Evolutionary conservation across 2,797 vertebrate species (phyloP), one percentile per base, ranked within the genome.

Genomic region (Acipenser transmontanus): DNA sequence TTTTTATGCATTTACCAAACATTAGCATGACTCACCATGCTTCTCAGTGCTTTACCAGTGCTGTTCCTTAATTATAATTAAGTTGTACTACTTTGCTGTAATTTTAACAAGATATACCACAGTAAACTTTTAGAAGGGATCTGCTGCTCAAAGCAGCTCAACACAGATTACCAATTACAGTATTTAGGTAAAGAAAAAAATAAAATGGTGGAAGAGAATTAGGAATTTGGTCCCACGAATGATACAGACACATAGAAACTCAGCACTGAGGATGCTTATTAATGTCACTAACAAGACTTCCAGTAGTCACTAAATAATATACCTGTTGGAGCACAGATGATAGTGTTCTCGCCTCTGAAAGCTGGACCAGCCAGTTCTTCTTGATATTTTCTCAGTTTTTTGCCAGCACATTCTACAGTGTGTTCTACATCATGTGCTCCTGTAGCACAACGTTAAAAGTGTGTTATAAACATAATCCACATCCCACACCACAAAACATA

Each of bases 281-380:
- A 34, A 34, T 34, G 34, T 60, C 1, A 65, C 17, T 17, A 17
- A 17, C 17, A 17, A 17, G 17, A 17, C 17, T 17, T 17, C 1
- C 17, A 17, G 17, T 17, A 17, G 17, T 65, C 13, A 47, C 34
- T 13, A 6, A 13, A 59, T 12, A 65, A 17, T 1, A 49, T 14
- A 80, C 79, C 79, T 64, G 79, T 81, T 2, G 77, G 79, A 62
- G 77, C 80, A 7, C 80, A 82, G 72, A 82, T 70, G 68, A 82
- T 74, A 47, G 76, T 78, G 70, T 82, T 82, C 7, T 76, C 54
- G 6, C 80, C 74, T 1, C n/a, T 6, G 6, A 59, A 34, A 1
- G 71, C 78, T 1, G 68, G 68, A 0, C 7, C n/a, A 8, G 71
- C 70, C 64, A 82, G 68, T 47, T 80, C 78, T 52, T 64, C 67